These are phyloP conservation scores for Trinorchestia longiramus DNA, from an alignment of 1,140 invertebrate genomes.

Conservation along the genomic window DNA sequence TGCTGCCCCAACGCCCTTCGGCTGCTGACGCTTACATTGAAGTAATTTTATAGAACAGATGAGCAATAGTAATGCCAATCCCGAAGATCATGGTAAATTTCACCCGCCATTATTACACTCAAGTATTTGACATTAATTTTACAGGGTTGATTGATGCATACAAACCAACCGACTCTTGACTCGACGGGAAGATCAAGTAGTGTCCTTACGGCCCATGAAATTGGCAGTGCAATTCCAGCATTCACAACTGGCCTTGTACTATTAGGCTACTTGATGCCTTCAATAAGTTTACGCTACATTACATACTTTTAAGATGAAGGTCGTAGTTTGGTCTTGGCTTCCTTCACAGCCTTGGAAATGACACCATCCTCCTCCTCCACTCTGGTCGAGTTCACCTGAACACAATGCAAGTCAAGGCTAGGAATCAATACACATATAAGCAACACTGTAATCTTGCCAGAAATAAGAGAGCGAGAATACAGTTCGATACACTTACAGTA, in stretches of 20 bases:
- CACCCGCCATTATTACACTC: background rate
- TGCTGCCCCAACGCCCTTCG: too few relatives aligned
- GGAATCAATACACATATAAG: background rate
- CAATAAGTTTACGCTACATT: background rate
- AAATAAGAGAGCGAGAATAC: too few relatives aligned
- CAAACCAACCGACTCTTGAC: background rate
- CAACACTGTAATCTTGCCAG: too few relatives aligned
- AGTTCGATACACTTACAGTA: too few relatives aligned
- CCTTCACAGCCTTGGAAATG: background rate
- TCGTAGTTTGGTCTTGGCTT: background rate
- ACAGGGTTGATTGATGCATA: background rate
- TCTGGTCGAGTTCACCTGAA: background rate
- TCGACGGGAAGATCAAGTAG: background rate
- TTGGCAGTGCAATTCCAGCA: background rate
- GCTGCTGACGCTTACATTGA: too few relatives aligned
- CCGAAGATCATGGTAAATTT: background rate
- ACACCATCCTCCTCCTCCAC: background rate
- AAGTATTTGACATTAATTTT: background rate
- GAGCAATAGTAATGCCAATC: too few relatives aligned
- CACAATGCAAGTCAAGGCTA: background rate
- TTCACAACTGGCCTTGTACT: background rate
- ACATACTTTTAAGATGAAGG: background rate
- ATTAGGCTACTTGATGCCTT: background rate
- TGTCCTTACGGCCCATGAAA: background rate
- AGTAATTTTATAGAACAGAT: too few relatives aligned